Evolutionary conservation across 2,113 vertebrate species (phyloP).

Genomic region (Corythornis vintsioides): DNA sequence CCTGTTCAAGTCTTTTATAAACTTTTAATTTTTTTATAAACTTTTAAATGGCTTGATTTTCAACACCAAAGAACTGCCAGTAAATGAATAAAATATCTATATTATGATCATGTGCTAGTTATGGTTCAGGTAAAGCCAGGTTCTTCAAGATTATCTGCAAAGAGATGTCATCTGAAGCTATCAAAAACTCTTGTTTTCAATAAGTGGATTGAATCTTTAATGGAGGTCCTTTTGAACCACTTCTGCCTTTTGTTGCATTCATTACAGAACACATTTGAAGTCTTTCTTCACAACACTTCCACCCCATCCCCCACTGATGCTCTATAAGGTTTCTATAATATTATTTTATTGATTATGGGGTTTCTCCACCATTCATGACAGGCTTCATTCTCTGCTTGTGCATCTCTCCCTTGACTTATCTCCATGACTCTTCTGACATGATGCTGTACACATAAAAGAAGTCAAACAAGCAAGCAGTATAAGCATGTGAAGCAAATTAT

Average conservation of each 20-base stretch:
- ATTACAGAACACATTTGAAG: not conserved
- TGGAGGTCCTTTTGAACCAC: not conserved
- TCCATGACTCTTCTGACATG: not conserved
- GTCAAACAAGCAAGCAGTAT: not conserved
- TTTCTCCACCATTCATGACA: not conserved
- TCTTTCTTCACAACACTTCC: not conserved
- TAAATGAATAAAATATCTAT: not conserved
- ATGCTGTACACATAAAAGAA: not conserved
- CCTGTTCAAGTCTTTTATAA: too few species aligned
- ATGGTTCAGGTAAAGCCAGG: not conserved
- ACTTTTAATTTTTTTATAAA: not conserved
- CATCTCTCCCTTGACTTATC: not conserved
- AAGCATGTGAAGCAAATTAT: not conserved
- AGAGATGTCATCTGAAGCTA: not conserved
- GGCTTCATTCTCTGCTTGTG: not conserved
- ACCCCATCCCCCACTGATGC: not conserved
- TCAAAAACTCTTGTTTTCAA: not conserved
- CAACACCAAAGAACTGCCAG: constrained; percentile 12
- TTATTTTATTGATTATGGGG: not conserved
- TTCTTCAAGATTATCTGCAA: not conserved
- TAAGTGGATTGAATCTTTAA: not conserved
- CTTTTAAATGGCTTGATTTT: constrained; percentile 2
- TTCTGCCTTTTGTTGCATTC: not conserved
- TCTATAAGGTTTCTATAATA: not conserved
- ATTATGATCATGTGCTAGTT: not conserved